phyloP scores from a whole-genome alignment of 2,113 vertebrate species.

The Platichthys flesus region DNA sequence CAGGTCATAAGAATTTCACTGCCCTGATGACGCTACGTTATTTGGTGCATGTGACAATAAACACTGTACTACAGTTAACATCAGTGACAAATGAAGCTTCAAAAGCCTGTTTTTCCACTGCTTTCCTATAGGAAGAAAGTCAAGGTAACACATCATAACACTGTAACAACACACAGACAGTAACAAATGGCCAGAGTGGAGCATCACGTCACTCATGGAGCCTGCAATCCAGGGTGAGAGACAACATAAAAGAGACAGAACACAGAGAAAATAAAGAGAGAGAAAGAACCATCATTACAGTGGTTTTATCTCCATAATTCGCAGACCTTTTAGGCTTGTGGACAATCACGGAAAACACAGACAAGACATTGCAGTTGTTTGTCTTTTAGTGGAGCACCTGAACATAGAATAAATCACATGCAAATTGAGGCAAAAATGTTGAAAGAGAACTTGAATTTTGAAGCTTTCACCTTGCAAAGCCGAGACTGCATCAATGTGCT shows the following conservation, averaged over 20 bases:
- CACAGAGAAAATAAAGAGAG: neutral
- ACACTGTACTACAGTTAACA: too few relatives aligned
- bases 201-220: neutral
- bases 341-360: slow-evolving; percentile 30
- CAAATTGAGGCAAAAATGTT: slow-evolving; percentile 5
- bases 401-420: neutral
- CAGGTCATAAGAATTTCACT: too few relatives aligned
- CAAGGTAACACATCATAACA: slow-evolving; percentile 3
- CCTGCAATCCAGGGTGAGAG: slow-evolving; percentile 6
- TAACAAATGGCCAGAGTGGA: neutral
- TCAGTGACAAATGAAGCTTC: neutral
- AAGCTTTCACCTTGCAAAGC: neutral
- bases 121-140: neutral
- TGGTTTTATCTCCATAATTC: slow-evolving; percentile 7
- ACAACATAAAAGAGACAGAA: neutral
- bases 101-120: neutral
- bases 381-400: neutral
- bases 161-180: slow-evolving; percentile 1
- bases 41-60: too few relatives aligned
- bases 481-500: neutral
- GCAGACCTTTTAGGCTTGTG: neutral
- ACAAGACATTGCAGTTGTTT: slow-evolving; percentile 1
- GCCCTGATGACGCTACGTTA: too few relatives aligned
- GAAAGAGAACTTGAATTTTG: neutral
- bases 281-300: neutral